Conservation (phyloP, 2,797 vertebrate genomes). For the Peromyscus eremicus region DNA sequence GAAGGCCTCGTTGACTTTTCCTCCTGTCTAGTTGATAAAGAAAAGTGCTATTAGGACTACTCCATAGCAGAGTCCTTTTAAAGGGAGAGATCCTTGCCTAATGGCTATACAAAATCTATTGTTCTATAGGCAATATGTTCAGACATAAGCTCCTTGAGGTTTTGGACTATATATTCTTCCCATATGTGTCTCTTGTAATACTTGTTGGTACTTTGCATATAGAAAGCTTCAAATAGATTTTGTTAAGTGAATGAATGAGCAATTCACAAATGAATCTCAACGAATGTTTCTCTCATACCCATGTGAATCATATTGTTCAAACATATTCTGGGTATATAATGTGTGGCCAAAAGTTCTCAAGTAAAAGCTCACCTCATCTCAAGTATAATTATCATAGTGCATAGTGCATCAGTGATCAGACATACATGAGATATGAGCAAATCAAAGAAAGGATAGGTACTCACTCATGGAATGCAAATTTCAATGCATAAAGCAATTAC, state of each 20-base stretch:
- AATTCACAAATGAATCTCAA: background rate
- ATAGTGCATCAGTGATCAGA: background rate
- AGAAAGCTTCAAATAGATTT: background rate
- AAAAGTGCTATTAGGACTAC: slow-evolving; percentile 25
- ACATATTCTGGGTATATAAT: background rate
- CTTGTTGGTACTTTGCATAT: background rate
- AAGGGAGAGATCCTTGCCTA: background rate
- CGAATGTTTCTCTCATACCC: background rate
- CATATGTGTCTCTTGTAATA: background rate
- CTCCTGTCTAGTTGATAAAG: slow-evolving; percentile 41
- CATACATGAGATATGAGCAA: background rate
- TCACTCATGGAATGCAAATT: background rate
- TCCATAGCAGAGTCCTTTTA: background rate
- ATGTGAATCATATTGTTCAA: background rate
- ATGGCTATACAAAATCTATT: background rate
- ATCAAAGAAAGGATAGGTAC: background rate
- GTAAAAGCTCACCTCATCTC: background rate
- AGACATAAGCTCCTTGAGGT: background rate
- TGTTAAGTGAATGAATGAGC: background rate
- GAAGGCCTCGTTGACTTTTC: slow-evolving; percentile 51
- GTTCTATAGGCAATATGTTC: background rate
- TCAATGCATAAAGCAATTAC: background rate
- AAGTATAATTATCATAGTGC: background rate
- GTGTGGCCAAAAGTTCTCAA: background rate
- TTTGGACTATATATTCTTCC: background rate